phyloP scores from a whole-genome alignment of 1,140 invertebrate genomes.

The Apis florea region DNA sequence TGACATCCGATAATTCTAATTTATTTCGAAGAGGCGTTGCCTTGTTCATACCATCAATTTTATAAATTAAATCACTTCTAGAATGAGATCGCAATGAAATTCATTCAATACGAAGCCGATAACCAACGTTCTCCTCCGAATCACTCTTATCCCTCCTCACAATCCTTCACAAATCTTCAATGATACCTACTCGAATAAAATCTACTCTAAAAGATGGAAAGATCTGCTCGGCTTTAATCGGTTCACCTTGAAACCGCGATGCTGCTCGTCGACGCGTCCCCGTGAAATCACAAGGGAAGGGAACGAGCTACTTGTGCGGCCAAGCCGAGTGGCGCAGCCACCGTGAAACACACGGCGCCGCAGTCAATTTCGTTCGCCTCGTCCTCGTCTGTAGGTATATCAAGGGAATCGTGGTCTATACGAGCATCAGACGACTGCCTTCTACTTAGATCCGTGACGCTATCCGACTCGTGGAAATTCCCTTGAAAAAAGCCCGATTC shows the following conservation, averaged over 20 bases:
- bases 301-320: slow-evolving; percentile 14
- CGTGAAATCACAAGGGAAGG: slow-evolving; percentile 25
- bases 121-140: no score
- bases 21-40: no score
- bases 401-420: not conserved
- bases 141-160: no score
- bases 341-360: slow-evolving; percentile 8
- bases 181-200: not conserved
- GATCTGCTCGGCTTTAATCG: slow-evolving; percentile 17
- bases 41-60: no score
- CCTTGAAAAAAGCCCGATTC: slow-evolving; percentile 24
- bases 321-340: not conserved
- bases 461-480: slow-evolving; percentile 17
- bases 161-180: no score
- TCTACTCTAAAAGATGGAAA: not conserved
- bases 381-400: slow-evolving; percentile 15
- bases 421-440: not conserved
- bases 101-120: no score
- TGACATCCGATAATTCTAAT: no score
- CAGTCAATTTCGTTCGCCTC: slow-evolving; percentile 10
- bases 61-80: no score
- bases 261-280: not conserved
- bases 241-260: not conserved
- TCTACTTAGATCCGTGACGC: slow-evolving; percentile 18
- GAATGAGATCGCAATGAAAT: no score